Percentiles rank a stretch among this genome's conserved stretches.
Evolutionary conservation across 1,140 invertebrate species (phyloP).

Genomic region (Ceratitis capitata): DNA sequence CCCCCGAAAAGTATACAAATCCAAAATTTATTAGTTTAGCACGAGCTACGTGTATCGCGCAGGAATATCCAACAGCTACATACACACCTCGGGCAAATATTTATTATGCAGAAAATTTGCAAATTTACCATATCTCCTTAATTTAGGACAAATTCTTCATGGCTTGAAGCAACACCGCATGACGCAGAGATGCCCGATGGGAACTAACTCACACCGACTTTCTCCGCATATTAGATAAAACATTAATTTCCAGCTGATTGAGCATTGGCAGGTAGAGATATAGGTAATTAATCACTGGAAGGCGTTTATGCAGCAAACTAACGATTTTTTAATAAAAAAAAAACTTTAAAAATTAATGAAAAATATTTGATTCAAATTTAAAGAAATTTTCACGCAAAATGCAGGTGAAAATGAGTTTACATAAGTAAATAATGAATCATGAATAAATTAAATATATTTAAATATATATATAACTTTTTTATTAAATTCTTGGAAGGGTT

Average conservation of each 20-base stretch:
- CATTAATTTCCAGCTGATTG: background rate
- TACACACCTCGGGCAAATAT: background rate
- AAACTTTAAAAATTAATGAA: background rate
- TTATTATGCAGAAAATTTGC: constrained; percentile 2
- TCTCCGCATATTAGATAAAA: background rate
- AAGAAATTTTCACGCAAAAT: too few species aligned
- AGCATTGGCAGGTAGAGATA: background rate
- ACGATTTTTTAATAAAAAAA: background rate
- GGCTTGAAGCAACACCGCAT: background rate
- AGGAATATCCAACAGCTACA: background rate
- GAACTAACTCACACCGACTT: background rate
- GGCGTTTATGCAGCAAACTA: background rate
- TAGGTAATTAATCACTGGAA: background rate
- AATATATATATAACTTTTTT: too few species aligned
- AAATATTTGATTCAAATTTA: too few species aligned
- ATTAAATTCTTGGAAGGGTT: too few species aligned
- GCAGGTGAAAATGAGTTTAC: too few species aligned
- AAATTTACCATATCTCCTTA: background rate
- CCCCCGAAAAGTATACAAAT: background rate
- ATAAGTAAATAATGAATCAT: too few species aligned
- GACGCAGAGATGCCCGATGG: background rate
- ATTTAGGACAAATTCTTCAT: background rate
- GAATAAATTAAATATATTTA: too few species aligned
- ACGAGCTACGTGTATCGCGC: background rate
- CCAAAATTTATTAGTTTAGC: background rate